Conservation (phyloP, 2,113 vertebrate genomes). For the Microcebus jonahi region DNA sequence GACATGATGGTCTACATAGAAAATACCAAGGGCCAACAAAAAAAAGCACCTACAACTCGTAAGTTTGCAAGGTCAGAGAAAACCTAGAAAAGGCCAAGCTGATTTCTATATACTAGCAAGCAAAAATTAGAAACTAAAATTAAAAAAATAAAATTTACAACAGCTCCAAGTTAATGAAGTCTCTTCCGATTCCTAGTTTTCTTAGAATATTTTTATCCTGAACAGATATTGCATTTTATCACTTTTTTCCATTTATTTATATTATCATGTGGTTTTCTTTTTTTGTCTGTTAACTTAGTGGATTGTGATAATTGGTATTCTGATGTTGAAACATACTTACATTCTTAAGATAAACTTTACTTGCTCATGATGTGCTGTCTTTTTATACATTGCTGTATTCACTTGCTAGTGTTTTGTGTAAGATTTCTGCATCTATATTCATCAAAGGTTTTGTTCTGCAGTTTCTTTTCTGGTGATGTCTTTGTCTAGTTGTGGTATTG, state of each 20-base stretch:
- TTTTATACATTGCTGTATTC: accelerated
- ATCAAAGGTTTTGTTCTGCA: accelerated
- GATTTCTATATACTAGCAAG: neutral
- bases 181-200: neutral
- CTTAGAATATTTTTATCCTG: neutral
- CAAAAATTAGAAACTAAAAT: too few relatives aligned
- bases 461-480: neutral
- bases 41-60: neutral
- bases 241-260: neutral
- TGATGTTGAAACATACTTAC: accelerated
- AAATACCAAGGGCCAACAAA: neutral
- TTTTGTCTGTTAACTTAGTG: accelerated
- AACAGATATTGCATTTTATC: neutral
- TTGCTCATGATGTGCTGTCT: accelerated
- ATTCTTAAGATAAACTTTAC: too few relatives aligned
- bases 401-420: accelerated
- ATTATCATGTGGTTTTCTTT: neutral
- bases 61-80: neutral
- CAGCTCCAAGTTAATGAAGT: neutral
- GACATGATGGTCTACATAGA: accelerated
- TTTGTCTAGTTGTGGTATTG: neutral
- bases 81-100: too few relatives aligned
- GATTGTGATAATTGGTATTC: accelerated
- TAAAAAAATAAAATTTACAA: neutral
- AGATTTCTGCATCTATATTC: accelerated